Conservation (phyloP, 2,888 invertebrate genomes). For the Cotesia congregata region DNA sequence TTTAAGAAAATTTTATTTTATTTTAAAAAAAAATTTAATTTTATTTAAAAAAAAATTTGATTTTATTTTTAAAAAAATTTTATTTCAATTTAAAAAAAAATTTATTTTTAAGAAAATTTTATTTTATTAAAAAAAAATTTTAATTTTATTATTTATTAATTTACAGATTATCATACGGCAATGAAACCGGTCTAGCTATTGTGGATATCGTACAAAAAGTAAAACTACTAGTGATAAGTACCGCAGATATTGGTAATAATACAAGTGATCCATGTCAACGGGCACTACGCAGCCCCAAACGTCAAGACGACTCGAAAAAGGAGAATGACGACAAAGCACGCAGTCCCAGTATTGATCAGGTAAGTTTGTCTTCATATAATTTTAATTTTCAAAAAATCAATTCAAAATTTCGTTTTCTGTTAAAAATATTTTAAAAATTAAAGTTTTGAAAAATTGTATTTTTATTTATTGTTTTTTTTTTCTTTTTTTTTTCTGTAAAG, state of each 20-base stretch:
- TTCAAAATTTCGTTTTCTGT: not conserved
- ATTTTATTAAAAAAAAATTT: too few relatives aligned
- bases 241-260: slow-evolving; percentile 92
- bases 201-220: slow-evolving; percentile 94
- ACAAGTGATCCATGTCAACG: slow-evolving; percentile 89
- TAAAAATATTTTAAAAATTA: not conserved
- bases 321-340: slow-evolving; percentile 75
- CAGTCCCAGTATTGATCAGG: slow-evolving; percentile 93
- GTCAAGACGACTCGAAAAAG: slow-evolving; percentile 66
- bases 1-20: too few relatives aligned
- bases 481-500: not conserved
- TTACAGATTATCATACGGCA: slow-evolving; percentile 94
- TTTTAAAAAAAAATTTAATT: too few relatives aligned
- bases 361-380: slow-evolving; percentile 67
- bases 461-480: too few relatives aligned
- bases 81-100: too few relatives aligned
- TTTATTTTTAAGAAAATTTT: too few relatives aligned
- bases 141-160: not conserved
- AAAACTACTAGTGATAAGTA: slow-evolving; percentile 89
- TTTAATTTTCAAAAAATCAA: not conserved
- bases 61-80: too few relatives aligned
- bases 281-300: slow-evolving; percentile 83
- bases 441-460: not conserved
- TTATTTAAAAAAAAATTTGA: too few relatives aligned
- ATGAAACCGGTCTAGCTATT: slow-evolving; percentile 95